Evolutionary conservation across 2,888 invertebrate genomes (phyloP).

Genomic region (Trichopoda pennipes): DNA sequence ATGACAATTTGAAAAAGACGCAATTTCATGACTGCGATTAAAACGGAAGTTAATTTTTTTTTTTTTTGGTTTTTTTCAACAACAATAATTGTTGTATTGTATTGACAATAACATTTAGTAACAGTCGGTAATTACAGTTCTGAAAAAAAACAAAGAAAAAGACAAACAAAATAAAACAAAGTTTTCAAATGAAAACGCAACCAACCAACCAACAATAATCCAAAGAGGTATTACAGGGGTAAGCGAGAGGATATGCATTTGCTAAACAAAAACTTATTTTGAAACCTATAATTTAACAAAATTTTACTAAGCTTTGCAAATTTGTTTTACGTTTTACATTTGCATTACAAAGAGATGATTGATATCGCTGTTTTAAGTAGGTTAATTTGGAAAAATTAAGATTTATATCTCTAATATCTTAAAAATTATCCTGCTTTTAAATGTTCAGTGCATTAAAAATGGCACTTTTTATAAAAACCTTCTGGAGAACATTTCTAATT

Average conservation of each 20-base stretch:
- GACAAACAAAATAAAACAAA: not conserved
- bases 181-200: constrained; percentile 12
- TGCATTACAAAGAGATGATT: constrained; percentile 1
- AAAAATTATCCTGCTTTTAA: too few species aligned
- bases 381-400: not conserved
- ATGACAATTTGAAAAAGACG: constrained; percentile 45
- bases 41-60: constrained; percentile 50
- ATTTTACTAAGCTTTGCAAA: constrained; percentile 14
- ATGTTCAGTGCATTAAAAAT: too few species aligned
- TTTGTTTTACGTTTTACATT: not conserved
- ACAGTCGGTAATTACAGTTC: constrained; percentile 30
- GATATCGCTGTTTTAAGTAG: not conserved
- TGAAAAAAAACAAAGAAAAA: not conserved
- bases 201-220: constrained; percentile 24
- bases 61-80: constrained; percentile 4
- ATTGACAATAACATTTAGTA: constrained; percentile 35
- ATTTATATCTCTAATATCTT: too few species aligned
- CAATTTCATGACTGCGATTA: constrained; percentile 37
- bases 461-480: too few species aligned
- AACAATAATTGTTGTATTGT: constrained; percentile 33
- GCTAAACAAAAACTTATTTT: constrained; percentile 2
- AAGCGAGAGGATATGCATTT: not conserved
- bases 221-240: not conserved
- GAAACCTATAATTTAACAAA: constrained; percentile 24
- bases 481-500: too few species aligned